These are phyloP conservation scores for Leucopsar rothschildi DNA, from an alignment of 2,113 vertebrate genomes.

Conservation along the genomic window DNA sequence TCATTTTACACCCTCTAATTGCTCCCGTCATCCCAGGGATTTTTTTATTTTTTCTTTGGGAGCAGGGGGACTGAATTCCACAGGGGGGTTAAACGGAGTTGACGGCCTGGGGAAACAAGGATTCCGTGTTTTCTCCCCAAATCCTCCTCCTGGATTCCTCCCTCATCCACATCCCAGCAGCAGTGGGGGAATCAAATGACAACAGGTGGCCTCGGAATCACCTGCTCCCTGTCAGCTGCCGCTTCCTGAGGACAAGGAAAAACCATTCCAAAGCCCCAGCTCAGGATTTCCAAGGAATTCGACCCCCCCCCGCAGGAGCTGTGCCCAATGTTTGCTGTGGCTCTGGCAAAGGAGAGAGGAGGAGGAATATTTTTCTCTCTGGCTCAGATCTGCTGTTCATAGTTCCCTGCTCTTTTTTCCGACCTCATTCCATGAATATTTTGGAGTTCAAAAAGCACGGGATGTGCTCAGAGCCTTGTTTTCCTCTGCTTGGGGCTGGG, in stretches of 20 bases:
- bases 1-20: not conserved
- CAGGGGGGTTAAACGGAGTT: rapidly evolving
- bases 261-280: not conserved
- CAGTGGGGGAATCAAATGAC: not conserved
- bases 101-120: not conserved
- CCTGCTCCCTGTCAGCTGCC: not conserved
- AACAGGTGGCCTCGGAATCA: not conserved
- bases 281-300: not conserved
- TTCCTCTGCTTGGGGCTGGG: rapidly evolving
- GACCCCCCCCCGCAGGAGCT: not conserved
- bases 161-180: not conserved
- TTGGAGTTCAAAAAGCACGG: not conserved
- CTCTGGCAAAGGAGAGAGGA: not conserved
- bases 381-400: not conserved
- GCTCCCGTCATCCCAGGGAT: not conserved
- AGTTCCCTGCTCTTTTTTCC: not conserved
- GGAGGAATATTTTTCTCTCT: not conserved
- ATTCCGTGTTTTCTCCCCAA: not conserved
- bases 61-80: not conserved
- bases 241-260: not conserved
- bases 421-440: not conserved
- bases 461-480: not conserved
- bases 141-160: not conserved
- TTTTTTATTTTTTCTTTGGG: not conserved
- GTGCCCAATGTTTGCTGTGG: not conserved